These are phyloP conservation scores for Mystacides longicornis DNA, from an alignment of 2,888 invertebrate species.

Conservation along the genomic window DNA sequence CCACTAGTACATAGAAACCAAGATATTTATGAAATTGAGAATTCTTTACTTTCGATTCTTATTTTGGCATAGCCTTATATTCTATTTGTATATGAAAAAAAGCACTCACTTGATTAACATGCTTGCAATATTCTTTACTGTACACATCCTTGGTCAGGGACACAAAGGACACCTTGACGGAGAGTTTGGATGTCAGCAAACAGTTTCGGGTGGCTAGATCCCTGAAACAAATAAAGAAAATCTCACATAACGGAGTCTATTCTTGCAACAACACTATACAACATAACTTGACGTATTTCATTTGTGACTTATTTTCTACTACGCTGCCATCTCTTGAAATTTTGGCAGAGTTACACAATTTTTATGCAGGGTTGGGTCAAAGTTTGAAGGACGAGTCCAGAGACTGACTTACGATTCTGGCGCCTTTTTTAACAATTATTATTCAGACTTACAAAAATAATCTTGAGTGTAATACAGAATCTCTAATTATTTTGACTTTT, in stretches of 20 bases:
- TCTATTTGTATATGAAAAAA: not conserved
- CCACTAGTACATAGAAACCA: too few relatives aligned
- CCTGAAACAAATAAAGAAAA: constrained; percentile 31
- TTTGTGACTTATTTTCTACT: not conserved
- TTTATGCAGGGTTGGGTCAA: not conserved
- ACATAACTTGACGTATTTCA: too few relatives aligned
- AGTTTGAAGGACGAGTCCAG: not conserved
- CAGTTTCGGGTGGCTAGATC: constrained; percentile 92
- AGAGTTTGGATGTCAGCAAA: constrained; percentile 72
- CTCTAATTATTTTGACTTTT: too few relatives aligned
- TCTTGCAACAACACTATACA: constrained; percentile 1
- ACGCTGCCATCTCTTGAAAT: not conserved
- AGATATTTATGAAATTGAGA: too few relatives aligned
- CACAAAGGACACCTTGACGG: constrained; percentile 76
- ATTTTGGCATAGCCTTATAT: not conserved
- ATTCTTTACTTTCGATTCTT: too few relatives aligned
- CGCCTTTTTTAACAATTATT: too few relatives aligned
- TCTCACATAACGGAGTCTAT: too few relatives aligned
- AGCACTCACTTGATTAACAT: constrained; percentile 60
- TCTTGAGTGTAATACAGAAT: too few relatives aligned
- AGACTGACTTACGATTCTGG: constrained; percentile 72
- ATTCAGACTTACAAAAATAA: too few relatives aligned
- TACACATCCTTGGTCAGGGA: constrained; percentile 79
- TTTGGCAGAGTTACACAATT: too few relatives aligned
- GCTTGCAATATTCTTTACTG: constrained; percentile 81